A percentile compares a stretch with the other conserved stretches of the same genome.
phyloP scores from a whole-genome alignment of 2,888 invertebrate species.

The Carabus problematicus region DNA sequence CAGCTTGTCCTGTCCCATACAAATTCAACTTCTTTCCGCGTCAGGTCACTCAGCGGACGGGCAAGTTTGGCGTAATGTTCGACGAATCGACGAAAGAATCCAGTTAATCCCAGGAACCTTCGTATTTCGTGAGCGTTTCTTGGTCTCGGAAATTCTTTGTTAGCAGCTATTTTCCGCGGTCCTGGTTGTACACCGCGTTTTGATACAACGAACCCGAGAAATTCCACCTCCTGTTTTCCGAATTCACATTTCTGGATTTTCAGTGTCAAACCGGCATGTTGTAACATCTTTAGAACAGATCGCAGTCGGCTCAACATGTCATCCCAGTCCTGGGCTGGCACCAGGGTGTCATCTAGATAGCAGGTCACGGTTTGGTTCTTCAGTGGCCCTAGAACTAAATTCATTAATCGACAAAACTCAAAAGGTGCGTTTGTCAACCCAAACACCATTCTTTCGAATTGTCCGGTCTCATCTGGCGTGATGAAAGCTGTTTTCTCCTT shows the following conservation, averaged over 20 bases:
- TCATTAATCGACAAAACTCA: slow-evolving; percentile 44
- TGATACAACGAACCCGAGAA: slow-evolving; percentile 49
- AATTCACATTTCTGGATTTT: slow-evolving; percentile 52
- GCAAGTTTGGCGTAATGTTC: too few relatives aligned
- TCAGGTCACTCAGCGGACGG: background rate
- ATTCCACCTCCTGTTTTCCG: slow-evolving; percentile 47
- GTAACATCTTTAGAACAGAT: slow-evolving; percentile 46
- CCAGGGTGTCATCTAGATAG: slow-evolving; percentile 44
- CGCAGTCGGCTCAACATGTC: slow-evolving; percentile 47
- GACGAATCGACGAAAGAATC: background rate
- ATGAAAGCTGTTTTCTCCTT: background rate
- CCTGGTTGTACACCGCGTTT: slow-evolving; percentile 47
- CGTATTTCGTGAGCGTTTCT: slow-evolving; percentile 45
- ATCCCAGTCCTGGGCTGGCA: slow-evolving; percentile 41
- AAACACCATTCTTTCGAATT: slow-evolving; percentile 43
- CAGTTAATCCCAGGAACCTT: slow-evolving; percentile 48
- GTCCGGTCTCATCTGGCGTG: slow-evolving; percentile 17
- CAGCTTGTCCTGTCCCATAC: slow-evolving; percentile 8
- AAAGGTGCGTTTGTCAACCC: slow-evolving; percentile 42
- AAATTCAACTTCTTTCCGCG: background rate
- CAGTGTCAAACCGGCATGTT: slow-evolving; percentile 49
- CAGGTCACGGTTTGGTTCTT: slow-evolving; percentile 40
- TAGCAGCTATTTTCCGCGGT: slow-evolving; percentile 42
- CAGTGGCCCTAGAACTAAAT: slow-evolving; percentile 42
- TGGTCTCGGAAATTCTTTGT: slow-evolving; percentile 46